These are phyloP conservation scores for Vanessa cardui DNA, from an alignment of 2,888 invertebrate species.

Conservation along the genomic window DNA sequence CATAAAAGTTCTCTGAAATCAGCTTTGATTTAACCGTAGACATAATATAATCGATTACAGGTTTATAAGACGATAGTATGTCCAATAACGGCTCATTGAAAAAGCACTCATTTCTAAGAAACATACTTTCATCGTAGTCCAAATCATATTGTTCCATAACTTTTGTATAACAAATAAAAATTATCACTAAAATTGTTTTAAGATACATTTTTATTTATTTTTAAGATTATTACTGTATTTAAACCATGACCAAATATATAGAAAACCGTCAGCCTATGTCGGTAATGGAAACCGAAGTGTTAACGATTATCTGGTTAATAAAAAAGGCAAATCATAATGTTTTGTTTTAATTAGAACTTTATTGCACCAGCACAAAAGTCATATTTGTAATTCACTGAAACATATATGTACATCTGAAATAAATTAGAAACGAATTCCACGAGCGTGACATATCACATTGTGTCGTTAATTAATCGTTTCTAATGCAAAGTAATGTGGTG, in stretches of 20 bases:
- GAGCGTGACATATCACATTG: constrained; percentile 6
- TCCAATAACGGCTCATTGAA: neutral
- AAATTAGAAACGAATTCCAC: neutral
- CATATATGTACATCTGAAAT: neutral
- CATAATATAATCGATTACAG: constrained; percentile 10
- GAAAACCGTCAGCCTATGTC: neutral
- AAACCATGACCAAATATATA: neutral
- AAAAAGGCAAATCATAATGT: neutral
- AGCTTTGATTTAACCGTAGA: neutral
- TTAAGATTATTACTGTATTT: neutral
- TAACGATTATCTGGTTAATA: neutral
- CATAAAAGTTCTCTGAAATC: constrained; percentile 7
- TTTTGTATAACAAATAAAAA: constrained; percentile 2
- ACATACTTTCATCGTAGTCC: neutral
- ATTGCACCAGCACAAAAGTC: neutral
- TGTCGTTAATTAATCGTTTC: constrained; percentile 3
- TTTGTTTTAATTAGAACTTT: neutral
- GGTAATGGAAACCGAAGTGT: neutral
- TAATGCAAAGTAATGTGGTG: neutral
- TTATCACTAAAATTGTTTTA: neutral
- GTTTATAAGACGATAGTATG: neutral
- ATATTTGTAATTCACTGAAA: neutral
- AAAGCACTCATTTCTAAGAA: neutral
- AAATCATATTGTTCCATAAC: neutral
- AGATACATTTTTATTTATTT: neutral